These are phyloP conservation scores for Vesta saturnalis DNA, from an alignment of 2,888 invertebrate genomes.

Conservation along the genomic window DNA sequence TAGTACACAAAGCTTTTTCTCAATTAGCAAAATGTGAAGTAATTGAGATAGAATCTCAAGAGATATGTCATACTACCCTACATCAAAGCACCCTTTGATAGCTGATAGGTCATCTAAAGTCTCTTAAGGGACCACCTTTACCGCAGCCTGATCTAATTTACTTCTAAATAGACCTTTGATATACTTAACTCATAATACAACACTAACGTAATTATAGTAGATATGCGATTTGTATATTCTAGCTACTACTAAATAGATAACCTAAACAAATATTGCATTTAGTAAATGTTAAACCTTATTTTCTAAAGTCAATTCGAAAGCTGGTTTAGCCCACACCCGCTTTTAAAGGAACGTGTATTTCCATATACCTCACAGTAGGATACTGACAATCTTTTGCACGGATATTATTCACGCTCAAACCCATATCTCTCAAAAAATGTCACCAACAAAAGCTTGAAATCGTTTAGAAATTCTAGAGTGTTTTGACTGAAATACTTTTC, in stretches of 20 bases:
- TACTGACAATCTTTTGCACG: constrained; percentile 22
- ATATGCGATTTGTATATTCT: neutral
- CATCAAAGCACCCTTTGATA: constrained; percentile 12
- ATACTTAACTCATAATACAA: neutral
- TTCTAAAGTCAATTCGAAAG: constrained; percentile 4
- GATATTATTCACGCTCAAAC: constrained; percentile 11
- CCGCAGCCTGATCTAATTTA: constrained; percentile 8
- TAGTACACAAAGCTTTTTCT: neutral
- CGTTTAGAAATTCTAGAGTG: constrained; percentile 16
- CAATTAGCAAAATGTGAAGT: constrained; percentile 5
- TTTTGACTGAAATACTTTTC: constrained; percentile 21
- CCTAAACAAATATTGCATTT: neutral
- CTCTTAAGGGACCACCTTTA: constrained; percentile 12
- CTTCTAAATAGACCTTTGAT: neutral
- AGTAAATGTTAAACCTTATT: neutral
- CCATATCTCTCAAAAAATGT: constrained; percentile 16
- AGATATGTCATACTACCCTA: constrained; percentile 4
- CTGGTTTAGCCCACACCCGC: neutral
- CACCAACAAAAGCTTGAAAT: constrained; percentile 18
- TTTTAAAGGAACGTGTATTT: neutral
- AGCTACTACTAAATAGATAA: no score
- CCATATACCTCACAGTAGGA: constrained; percentile 9
- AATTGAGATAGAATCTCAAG: constrained; percentile 6
- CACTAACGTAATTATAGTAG: neutral
- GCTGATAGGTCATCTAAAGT: constrained; percentile 14